phyloP scores from a whole-genome alignment of 2,113 vertebrate genomes.

The Oryzias curvinotus region DNA sequence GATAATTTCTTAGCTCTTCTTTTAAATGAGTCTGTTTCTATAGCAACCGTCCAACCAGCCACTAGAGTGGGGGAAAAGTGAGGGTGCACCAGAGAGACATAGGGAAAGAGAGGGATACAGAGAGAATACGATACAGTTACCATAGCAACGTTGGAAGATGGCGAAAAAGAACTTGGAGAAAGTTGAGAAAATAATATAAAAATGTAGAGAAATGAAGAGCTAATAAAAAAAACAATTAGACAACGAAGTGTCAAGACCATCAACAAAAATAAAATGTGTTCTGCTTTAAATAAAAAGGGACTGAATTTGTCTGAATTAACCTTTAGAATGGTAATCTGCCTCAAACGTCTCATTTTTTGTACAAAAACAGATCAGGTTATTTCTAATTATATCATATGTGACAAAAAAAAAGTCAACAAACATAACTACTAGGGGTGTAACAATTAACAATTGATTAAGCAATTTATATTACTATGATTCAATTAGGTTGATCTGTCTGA shows the following conservation, averaged over 20 bases:
- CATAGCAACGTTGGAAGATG: constrained; percentile 69
- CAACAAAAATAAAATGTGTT: constrained; percentile 6
- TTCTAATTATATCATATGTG: not conserved
- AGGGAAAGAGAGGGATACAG: constrained; percentile 26
- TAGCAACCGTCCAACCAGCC: constrained; percentile 76
- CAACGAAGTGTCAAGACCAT: constrained; percentile 6
- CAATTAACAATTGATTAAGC: no score
- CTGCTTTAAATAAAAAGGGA: constrained; percentile 14
- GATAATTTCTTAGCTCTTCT: constrained; percentile 76
- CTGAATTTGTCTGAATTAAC: constrained; percentile 2
- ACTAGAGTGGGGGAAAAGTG: constrained; percentile 43
- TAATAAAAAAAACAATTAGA: constrained; percentile 20
- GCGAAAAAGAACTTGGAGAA: constrained; percentile 48
- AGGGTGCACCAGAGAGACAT: constrained; percentile 52
- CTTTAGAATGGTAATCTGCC: not conserved
- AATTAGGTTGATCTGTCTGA: no score
- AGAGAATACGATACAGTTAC: constrained; percentile 49
- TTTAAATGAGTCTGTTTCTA: constrained; percentile 80
- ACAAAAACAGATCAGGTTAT: not conserved
- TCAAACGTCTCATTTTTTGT: not conserved
- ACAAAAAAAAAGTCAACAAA: no score
- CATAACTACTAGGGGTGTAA: no score
- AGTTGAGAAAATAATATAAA: constrained; percentile 25
- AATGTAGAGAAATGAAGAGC: constrained; percentile 40
- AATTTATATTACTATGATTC: no score